Evolutionary conservation across 2,113 vertebrate genomes (phyloP).

Genomic region (Ctenodactylus gundi): DNA sequence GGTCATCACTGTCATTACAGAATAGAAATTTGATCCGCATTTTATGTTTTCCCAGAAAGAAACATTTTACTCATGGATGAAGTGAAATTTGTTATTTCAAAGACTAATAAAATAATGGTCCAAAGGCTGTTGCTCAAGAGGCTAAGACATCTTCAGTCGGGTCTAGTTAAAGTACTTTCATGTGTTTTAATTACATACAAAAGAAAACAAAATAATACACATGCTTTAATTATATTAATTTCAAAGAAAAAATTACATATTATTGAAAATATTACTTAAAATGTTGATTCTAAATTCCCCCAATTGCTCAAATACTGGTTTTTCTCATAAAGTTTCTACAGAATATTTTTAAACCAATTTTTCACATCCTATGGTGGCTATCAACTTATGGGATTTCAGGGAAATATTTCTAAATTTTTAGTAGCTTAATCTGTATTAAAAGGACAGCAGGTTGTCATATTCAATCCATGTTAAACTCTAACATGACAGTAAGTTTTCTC

Average conservation of each 20-base stretch:
- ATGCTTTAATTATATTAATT: constrained; percentile 79
- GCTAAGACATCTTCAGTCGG: constrained; percentile 67
- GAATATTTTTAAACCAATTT: constrained; percentile 85
- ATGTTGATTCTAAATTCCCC: constrained; percentile 89
- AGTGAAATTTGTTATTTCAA: constrained; percentile 75
- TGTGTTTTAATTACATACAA: constrained; percentile 77
- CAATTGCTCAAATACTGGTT: constrained; percentile 87
- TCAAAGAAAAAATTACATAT: constrained; percentile 84
- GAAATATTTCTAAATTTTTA: constrained; percentile 84
- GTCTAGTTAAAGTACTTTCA: constrained; percentile 59
- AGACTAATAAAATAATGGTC: constrained; percentile 73
- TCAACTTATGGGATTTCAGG: constrained; percentile 83
- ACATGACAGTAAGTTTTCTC: constrained; percentile 89
- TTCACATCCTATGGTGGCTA: constrained; percentile 84
- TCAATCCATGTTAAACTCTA: constrained; percentile 91
- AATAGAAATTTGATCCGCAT: constrained; percentile 63
- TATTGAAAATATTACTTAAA: constrained; percentile 87
- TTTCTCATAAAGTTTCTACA: constrained; percentile 88
- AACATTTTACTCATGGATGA: constrained; percentile 72
- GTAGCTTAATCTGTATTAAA: constrained; percentile 84
- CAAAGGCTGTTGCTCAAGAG: constrained; percentile 66
- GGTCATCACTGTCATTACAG: constrained; percentile 56
- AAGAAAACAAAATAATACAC: constrained; percentile 65
- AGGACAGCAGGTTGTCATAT: constrained; percentile 83
- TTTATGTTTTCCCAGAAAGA: constrained; percentile 67